phyloP scores from a whole-genome alignment of 2,888 invertebrate species.

The Sarcophaga rosellei region DNA sequence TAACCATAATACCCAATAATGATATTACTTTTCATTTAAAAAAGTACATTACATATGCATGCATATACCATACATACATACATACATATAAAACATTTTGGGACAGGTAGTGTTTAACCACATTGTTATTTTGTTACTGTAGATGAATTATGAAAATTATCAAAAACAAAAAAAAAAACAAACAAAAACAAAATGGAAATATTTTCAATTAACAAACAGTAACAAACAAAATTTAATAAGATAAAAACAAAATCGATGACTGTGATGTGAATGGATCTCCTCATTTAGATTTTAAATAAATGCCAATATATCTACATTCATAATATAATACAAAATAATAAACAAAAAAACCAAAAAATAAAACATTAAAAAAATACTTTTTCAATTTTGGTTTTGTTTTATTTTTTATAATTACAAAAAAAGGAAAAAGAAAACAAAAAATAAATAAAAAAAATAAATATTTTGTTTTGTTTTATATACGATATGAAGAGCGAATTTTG shows the following conservation, averaged over 20 bases:
- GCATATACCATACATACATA: not conserved
- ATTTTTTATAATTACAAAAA: not conserved
- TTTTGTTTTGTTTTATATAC: constrained; percentile 34
- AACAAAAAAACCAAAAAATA: not conserved
- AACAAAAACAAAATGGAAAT: not conserved
- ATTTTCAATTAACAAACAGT: not conserved
- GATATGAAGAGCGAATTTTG: constrained; percentile 38
- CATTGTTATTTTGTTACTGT: constrained; percentile 44
- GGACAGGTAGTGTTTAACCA: constrained; percentile 17
- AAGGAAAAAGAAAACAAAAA: too few relatives aligned
- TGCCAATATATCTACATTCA: constrained; percentile 65
- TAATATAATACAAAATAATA: constrained; percentile 20
- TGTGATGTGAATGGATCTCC: constrained; percentile 69
- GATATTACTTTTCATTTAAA: constrained; percentile 36
- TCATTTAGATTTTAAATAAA: constrained; percentile 67
- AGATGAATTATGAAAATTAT: constrained; percentile 23
- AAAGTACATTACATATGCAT: not conserved
- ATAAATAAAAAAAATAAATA: not conserved
- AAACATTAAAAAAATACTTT: not conserved
- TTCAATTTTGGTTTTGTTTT: constrained; percentile 8
- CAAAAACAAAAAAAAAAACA: too few relatives aligned
- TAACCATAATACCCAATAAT: constrained; percentile 22
- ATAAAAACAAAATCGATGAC: constrained; percentile 61
- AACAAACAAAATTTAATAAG: constrained; percentile 31
- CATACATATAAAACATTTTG: not conserved